Percentiles rank a stretch among this genome's conserved stretches.
phyloP scores from a whole-genome alignment of 2,888 invertebrate species.

The Pandemis cinnamomeana region DNA sequence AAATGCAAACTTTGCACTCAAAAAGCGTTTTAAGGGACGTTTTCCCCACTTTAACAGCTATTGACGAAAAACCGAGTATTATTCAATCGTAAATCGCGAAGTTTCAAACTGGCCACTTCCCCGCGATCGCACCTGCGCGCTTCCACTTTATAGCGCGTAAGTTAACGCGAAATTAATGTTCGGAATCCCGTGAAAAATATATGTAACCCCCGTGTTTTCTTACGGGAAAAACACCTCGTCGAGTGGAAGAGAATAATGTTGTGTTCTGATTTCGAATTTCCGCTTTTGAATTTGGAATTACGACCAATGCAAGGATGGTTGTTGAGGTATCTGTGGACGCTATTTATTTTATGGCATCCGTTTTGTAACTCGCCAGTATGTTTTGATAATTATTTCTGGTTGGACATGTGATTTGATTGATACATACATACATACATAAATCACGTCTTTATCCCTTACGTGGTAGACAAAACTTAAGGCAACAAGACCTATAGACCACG shows the following conservation, averaged over 20 bases:
- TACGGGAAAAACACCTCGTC: constrained; percentile 32
- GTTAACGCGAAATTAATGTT: constrained; percentile 50
- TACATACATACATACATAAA: no score
- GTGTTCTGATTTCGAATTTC: constrained; percentile 26
- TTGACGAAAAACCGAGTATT: constrained; percentile 39
- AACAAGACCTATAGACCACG: no score
- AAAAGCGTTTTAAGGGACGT: constrained; percentile 18
- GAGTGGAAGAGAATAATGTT: constrained; percentile 31
- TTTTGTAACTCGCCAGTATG: neutral
- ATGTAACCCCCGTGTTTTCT: constrained; percentile 45
- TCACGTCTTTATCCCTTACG: no score
- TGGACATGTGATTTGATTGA: no score
- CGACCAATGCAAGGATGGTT: neutral
- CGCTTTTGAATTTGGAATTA: constrained; percentile 4
- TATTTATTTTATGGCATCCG: neutral
- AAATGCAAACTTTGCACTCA: constrained; percentile 28
- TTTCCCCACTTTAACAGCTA: constrained; percentile 31
- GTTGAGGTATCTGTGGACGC: neutral
- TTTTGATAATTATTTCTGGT: neutral
- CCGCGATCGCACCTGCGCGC: constrained; percentile 37
- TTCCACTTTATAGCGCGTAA: constrained; percentile 44
- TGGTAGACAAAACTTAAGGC: no score
- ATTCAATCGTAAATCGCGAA: constrained; percentile 42
- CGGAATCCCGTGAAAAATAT: constrained; percentile 50
- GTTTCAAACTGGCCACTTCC: constrained; percentile 39